Percentiles rank a stretch among this genome's conserved stretches.
Conservation (phyloP, 2,797 vertebrate species). For the Smutsia temminckii region DNA sequence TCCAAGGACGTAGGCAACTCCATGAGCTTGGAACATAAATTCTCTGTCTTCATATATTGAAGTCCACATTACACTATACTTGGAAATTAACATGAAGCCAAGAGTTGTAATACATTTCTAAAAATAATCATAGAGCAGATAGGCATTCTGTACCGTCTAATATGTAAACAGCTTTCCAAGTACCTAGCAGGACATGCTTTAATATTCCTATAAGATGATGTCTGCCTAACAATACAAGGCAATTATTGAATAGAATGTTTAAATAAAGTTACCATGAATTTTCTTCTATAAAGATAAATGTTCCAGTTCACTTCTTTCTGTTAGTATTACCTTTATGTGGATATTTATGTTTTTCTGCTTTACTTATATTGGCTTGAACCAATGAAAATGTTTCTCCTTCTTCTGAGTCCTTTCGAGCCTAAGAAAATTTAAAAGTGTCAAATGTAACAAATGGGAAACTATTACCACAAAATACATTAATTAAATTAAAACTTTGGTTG, state of each 20-base stretch:
- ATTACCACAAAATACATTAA: conserved; percentile 47
- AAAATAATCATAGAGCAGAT: background rate
- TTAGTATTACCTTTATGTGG: conserved; percentile 81
- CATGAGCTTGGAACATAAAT: background rate
- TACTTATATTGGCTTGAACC: conserved; percentile 76
- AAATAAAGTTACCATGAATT: conserved; percentile 19
- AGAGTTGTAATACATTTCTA: background rate
- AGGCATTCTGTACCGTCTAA: background rate
- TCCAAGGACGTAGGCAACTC: background rate
- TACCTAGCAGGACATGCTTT: background rate
- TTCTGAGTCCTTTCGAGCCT: conserved; percentile 84
- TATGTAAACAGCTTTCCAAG: background rate
- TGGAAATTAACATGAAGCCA: background rate
- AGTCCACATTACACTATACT: background rate
- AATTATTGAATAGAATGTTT: background rate
- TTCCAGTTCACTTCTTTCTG: background rate
- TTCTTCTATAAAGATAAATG: conserved; percentile 18
- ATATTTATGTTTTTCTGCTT: conserved; percentile 74
- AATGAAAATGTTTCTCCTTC: conserved; percentile 70
- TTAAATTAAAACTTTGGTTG: background rate
- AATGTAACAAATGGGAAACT: background rate
- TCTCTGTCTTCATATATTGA: background rate
- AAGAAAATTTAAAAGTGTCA: conserved; percentile 68
- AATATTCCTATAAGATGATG: conserved; percentile 9
- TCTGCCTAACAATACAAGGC: background rate